Conservation (phyloP, 2,888 invertebrate genomes). For the Pycnomerus fuliginosus region DNA sequence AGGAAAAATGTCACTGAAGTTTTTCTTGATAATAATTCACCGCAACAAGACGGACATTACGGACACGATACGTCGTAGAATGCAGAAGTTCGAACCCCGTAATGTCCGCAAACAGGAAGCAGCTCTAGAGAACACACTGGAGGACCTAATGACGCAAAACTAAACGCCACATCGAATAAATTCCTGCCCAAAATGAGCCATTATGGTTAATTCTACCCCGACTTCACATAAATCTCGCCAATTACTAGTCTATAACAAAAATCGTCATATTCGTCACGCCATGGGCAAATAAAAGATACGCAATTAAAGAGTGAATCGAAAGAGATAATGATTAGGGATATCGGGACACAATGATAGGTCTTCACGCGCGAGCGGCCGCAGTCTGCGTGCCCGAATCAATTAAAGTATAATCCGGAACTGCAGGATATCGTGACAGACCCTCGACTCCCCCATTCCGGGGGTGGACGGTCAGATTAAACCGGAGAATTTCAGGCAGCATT, state of each 20-base stretch:
- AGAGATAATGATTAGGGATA: slow-evolving; percentile 54
- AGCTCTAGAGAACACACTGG: slow-evolving; percentile 35
- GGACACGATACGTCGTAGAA: slow-evolving; percentile 19
- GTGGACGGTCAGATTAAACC: slow-evolving; percentile 9
- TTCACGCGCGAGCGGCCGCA: slow-evolving; percentile 51
- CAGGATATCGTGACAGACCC: slow-evolving; percentile 47
- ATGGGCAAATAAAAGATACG: slow-evolving; percentile 46
- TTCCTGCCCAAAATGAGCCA: too few relatives aligned
- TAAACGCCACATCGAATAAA: slow-evolving; percentile 25
- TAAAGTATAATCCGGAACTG: slow-evolving; percentile 63
- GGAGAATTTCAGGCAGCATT: slow-evolving; percentile 6
- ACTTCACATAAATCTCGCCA: too few relatives aligned
- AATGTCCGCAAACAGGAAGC: slow-evolving; percentile 38
- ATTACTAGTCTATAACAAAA: too few relatives aligned
- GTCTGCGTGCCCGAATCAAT: slow-evolving; percentile 59
- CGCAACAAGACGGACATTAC: slow-evolving; percentile 10
- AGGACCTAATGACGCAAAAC: slow-evolving; percentile 39
- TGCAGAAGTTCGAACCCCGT: slow-evolving; percentile 23
- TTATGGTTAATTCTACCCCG: too few relatives aligned
- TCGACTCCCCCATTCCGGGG: slow-evolving; percentile 15
- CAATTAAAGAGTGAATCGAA: slow-evolving; percentile 50
- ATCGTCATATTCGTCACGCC: slow-evolving; percentile 9
- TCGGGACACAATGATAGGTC: slow-evolving; percentile 51
- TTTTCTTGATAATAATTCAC: slow-evolving; percentile 5
- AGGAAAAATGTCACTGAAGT: too few relatives aligned